These are phyloP conservation scores for Hycleus cichorii DNA, from an alignment of 1,140 invertebrate species.

Conservation along the genomic window DNA sequence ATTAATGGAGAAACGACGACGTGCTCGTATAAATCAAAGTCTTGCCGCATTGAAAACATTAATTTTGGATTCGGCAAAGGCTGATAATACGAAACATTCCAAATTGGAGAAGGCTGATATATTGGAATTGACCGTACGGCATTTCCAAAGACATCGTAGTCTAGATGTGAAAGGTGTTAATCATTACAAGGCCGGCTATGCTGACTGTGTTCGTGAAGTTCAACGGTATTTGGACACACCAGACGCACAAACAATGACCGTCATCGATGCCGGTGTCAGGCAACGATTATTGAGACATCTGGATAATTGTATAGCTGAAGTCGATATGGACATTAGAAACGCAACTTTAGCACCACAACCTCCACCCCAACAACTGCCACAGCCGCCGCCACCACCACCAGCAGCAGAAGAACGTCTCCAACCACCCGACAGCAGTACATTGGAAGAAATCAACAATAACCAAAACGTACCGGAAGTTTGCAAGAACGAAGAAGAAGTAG, in stretches of 20 bases:
- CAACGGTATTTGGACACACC: constrained; percentile 59
- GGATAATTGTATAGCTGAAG: constrained; percentile 61
- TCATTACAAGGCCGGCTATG: constrained; percentile 62
- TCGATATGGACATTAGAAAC: constrained; percentile 58
- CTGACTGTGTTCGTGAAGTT: constrained; percentile 72
- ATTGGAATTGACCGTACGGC: constrained; percentile 82
- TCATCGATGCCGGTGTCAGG: constrained; percentile 58
- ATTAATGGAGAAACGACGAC: constrained; percentile 82
- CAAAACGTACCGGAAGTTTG: not conserved
- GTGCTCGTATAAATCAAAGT: constrained; percentile 84
- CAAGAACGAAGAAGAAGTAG: constrained; percentile 6
- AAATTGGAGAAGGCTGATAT: constrained; percentile 91
- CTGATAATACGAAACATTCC: constrained; percentile 66
- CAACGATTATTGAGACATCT: constrained; percentile 62
- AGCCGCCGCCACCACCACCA: constrained; percentile 15
- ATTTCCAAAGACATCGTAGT: constrained; percentile 68
- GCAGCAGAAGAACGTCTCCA: constrained; percentile 34
- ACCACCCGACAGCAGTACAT: constrained; percentile 4
- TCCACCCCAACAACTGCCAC: constrained; percentile 24
- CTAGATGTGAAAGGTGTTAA: constrained; percentile 53
- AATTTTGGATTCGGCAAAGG: constrained; percentile 59
- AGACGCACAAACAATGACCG: constrained; percentile 55
- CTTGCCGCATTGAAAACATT: constrained; percentile 77
- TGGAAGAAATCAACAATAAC: constrained; percentile 21
- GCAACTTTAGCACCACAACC: constrained; percentile 3